Evolutionary conservation across 2,797 vertebrate species (phyloP), one percentile per base, ranked within the genome.

Genomic region (Columba guinea): DNA sequence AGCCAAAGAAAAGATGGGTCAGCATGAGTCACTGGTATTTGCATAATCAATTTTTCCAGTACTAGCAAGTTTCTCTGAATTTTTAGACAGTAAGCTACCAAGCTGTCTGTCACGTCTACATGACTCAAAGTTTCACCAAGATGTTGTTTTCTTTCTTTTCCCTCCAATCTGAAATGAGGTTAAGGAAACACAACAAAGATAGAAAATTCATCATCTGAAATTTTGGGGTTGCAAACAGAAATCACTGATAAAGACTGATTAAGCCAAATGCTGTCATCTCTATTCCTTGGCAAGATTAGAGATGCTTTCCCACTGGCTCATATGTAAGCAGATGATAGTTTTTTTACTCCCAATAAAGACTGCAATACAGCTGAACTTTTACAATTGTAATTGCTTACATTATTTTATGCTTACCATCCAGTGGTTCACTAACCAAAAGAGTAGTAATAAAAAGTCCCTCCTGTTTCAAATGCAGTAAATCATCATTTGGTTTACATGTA

Each of bases 31-130:
- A 83, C 46, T 69, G 10, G 7, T 83, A 90, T 92, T 94, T 96
- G 28, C 70, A 95, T 96, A 95, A 95, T 95, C 88, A 76, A 82
- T 96, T 94, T 96, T 94, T 95, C 83, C 89, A 90, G 80, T 73
- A 84, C 55, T 86, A 94, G 65, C 20, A 88, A 79, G 52, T 73
- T 93, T 86, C 48, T 74, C 89, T 87, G 68, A 87, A 87, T 87
- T 87, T 82, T 90, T 73, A 78, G 59, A 73, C 30, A 92, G 55
- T 70, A 74, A 26, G 32, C n/a, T 74, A 68, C 39, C 41, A 85
- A 51, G 17, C 19, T 65, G 60, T 48, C 26, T 91, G 78, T 78
- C 53, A 24, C 37, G 53, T 26, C 52, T 82, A 63, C 48, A 28
- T 48, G 49, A 76, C 26, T 87, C 44, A 51, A 49, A 90, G 52